A percentile compares a stretch with the other conserved stretches of the same genome.
Evolutionary conservation across 2,113 vertebrate species (phyloP).

Genomic region (Theropithecus gelada): DNA sequence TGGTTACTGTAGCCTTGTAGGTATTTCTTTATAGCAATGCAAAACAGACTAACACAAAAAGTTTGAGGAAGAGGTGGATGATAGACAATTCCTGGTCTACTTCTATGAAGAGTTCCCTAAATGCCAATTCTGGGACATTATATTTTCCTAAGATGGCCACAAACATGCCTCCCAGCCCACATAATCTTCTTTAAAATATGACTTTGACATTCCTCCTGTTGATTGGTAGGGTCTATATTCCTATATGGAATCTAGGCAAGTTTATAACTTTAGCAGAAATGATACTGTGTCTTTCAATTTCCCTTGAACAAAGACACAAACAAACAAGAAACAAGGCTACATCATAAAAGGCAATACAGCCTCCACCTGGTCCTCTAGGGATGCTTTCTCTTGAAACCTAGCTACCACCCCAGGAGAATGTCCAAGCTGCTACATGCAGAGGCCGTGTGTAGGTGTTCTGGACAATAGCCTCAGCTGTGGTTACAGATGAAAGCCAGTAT

Average conservation of each 20-base stretch:
- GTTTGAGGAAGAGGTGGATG: background rate
- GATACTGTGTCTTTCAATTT: background rate
- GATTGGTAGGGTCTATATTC: background rate
- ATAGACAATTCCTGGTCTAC: background rate
- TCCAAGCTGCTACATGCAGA: background rate
- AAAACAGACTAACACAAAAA: no score
- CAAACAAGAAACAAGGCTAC: background rate
- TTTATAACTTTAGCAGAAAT: slow-evolving; percentile 5
- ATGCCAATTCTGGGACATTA: background rate
- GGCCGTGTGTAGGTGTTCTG: background rate
- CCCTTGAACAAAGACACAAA: background rate
- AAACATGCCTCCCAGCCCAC: background rate
- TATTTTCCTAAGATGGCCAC: background rate
- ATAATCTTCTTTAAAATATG: background rate
- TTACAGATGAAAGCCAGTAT: background rate
- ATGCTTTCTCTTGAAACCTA: background rate
- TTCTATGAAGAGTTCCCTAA: background rate
- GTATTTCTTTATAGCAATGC: no score
- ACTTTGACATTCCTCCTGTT: background rate
- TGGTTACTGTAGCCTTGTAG: no score
- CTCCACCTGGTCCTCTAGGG: background rate
- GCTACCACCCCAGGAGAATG: background rate
- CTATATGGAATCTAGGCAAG: background rate
- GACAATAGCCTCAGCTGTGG: background rate
- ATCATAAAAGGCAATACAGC: background rate